Evolutionary conservation across 2,797 vertebrate species (phyloP).

Genomic region (Cheracebus regulus): DNA sequence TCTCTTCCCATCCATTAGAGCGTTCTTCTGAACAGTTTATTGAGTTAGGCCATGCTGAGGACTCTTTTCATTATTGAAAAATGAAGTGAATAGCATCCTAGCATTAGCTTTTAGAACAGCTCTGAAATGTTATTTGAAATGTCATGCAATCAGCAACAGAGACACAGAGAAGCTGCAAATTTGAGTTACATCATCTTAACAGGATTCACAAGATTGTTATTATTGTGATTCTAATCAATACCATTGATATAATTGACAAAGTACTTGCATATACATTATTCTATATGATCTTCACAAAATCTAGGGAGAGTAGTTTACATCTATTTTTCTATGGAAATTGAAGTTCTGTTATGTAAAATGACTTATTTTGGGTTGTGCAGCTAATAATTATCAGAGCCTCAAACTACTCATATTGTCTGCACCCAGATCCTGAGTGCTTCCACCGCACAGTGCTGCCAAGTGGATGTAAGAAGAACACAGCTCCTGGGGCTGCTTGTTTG

Average conservation of each 20-base stretch:
- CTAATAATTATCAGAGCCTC: neutral
- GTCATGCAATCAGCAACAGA: conserved; percentile 75
- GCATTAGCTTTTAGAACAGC: conserved; percentile 77
- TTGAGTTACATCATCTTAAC: neutral
- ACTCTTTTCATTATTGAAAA: conserved; percentile 85
- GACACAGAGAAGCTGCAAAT: conserved; percentile 57
- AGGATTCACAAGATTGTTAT: neutral
- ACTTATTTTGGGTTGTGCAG: neutral
- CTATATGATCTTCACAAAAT: neutral
- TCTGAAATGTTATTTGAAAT: conserved; percentile 72
- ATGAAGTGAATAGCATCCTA: conserved; percentile 86
- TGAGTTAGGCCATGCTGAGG: conserved; percentile 66
- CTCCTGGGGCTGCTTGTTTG: neutral
- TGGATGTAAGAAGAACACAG: neutral
- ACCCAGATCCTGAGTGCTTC: neutral
- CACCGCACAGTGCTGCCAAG: neutral
- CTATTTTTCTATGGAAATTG: conserved; percentile 5
- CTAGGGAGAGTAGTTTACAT: neutral
- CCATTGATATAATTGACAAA: conserved; percentile 65
- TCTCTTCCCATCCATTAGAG: conserved; percentile 68
- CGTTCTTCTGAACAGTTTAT: conserved; percentile 69
- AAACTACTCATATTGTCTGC: neutral
- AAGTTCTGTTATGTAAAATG: neutral
- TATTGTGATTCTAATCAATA: conserved; percentile 7
- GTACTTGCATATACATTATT: conserved; percentile 72